phyloP scores from a whole-genome alignment of 23 tunicate species.

The Halocynthia aurantium region DNA sequence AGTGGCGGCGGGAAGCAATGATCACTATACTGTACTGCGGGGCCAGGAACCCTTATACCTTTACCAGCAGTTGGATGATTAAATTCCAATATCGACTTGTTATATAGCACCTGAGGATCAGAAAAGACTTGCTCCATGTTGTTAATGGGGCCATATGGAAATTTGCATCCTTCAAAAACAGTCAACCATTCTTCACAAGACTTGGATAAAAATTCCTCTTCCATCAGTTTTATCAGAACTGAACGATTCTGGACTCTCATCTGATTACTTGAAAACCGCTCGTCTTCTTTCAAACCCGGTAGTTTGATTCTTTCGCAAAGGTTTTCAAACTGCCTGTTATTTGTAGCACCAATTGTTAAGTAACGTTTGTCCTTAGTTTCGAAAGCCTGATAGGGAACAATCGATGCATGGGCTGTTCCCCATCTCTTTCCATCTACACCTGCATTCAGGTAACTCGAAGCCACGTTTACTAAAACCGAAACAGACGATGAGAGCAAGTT shows the following conservation, averaged over 20 bases:
- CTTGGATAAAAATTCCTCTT: constrained; percentile 43
- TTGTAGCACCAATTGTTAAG: constrained; percentile 92
- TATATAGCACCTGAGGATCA: constrained; percentile 76
- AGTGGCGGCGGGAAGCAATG: not conserved
- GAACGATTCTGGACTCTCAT: constrained; percentile 63
- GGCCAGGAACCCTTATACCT: constrained; percentile 55
- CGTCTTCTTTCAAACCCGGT: constrained; percentile 23
- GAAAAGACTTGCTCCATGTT: constrained; percentile 67
- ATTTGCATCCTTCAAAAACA: constrained; percentile 44
- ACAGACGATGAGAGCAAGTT: constrained; percentile 79
- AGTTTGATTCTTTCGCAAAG: constrained; percentile 54
- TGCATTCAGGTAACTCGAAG: constrained; percentile 66
- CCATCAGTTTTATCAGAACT: constrained; percentile 39
- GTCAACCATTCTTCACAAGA: constrained; percentile 56
- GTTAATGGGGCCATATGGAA: constrained; percentile 92
- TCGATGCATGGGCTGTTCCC: constrained; percentile 93
- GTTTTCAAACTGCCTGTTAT: constrained; percentile 62
- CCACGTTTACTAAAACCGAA: constrained; percentile 69
- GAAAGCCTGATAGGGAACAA: constrained; percentile 98
- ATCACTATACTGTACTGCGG: constrained; percentile 65
- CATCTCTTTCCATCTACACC: constrained; percentile 73
- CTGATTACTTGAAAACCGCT: constrained; percentile 34
- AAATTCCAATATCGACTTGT: constrained; percentile 38
- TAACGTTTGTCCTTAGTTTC: constrained; percentile 76
- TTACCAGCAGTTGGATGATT: constrained; percentile 38